Conservation (phyloP, 2,113 vertebrate species). For the Apus apus region DNA sequence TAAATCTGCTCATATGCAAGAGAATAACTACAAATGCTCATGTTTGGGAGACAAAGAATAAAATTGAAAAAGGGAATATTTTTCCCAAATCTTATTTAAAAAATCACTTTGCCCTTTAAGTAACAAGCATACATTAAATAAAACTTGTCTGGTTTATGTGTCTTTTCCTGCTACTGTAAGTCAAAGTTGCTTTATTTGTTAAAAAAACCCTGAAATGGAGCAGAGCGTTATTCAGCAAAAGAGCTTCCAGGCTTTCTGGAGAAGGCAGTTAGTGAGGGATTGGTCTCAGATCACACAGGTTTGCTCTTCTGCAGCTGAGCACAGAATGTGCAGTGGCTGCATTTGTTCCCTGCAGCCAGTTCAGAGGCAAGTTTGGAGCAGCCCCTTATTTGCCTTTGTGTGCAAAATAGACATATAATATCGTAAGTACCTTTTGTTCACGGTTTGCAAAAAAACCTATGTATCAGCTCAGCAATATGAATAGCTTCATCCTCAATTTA, state of each 20-base stretch:
- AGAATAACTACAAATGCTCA: background rate
- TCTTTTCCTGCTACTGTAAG: slow-evolving; percentile 10
- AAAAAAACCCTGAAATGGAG: background rate
- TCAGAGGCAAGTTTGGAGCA: background rate
- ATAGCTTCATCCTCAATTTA: background rate
- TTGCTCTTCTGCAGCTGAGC: background rate
- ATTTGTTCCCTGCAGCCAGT: background rate
- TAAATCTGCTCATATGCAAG: background rate
- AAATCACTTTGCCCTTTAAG: slow-evolving; percentile 5
- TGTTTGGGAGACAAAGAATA: background rate
- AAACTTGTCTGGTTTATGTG: background rate
- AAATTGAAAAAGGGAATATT: background rate
- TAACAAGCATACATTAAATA: background rate
- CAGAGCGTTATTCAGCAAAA: background rate
- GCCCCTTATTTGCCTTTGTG: background rate
- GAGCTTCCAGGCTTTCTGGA: background rate
- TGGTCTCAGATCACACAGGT: background rate
- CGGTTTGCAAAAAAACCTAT: background rate
- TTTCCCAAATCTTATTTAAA: slow-evolving; percentile 62
- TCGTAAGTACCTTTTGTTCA: background rate
- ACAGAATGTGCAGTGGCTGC: fast-evolving
- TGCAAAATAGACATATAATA: background rate
- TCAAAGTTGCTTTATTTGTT: slow-evolving; percentile 14
- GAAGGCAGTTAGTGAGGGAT: background rate
- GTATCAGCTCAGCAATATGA: background rate